Base-by-base conservation (phyloP, 1,140 invertebrate species). In the Tyrophagus putrescentiae region DNA sequence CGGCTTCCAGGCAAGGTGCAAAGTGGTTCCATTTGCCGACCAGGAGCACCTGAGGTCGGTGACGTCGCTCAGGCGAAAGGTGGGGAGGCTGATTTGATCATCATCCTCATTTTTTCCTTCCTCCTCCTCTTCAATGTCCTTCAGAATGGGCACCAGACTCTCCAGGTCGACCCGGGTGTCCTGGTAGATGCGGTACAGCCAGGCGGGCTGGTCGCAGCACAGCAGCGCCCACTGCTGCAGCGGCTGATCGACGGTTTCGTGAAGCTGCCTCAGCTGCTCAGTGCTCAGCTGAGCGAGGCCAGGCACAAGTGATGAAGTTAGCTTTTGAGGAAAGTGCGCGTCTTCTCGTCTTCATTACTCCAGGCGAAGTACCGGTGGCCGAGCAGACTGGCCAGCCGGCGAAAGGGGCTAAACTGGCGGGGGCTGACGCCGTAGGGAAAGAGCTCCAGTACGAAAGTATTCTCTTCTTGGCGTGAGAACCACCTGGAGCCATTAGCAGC, bases 151-250 rank as follows among this genome's bases (percentile, higher is more conserved):
- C 25, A 50, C 42, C 36, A 36, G 18, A 54, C 59, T 25, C n/a
- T 33, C 18, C 5, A 73, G 60, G 63, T 76, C 69, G 0, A 77
- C 72, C 29, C 66, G 28, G 16, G 76, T 78, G 66, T 78, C 77
- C 65, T 78, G 77, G 65, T 76, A 78, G 60, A 77, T 76, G 60
- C 74, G 67, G 66, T 70, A 78, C 41, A 78, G 64, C 72, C 76
- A 78, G 7, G 69, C 70, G 5, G 76, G 75, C 64, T 78, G 69
- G 57, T 70, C 64, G 64, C 77, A 78, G 63, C 77, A 78, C 29
- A 76, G 58, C 64, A 76, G 73, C 7, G 65, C 62, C n/a, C n/a
- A n/a, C n/a, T n/a, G n/a, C 11, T 68, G 68, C 3, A 18, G n/a
- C n/a, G 31, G 57, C 29, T 61, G 16, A 4, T 44, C 34, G n/a